Evolutionary conservation across 2,113 vertebrate species (phyloP), one percentile per base, ranked within the genome.

Genomic region (Leucosticte australis): DNA sequence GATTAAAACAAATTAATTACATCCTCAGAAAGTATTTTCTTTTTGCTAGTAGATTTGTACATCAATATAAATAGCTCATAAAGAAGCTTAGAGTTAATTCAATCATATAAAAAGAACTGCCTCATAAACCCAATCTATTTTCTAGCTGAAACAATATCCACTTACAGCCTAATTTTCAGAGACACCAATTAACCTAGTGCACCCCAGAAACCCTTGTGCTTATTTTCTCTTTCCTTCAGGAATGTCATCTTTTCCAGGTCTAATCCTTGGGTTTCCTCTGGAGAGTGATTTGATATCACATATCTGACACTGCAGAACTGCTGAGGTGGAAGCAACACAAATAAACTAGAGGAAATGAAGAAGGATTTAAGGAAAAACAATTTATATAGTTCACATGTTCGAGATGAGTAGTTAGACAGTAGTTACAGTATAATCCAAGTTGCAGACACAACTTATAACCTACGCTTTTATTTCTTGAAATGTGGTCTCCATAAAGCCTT

Each of bases 1-100:
- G 73, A 89, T 91, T 53, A 95, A 76, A 69, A 84, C 49, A 94
- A 95, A 97, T 93, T 83, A 93, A 91, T 91, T 91, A 82, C 57
- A 71, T 71, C 13, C 47, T 78, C 69, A 84, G 76, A 89, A 93
- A 81, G 46, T 68, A 85, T 92, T 95, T 95, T 87, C 31, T 56
- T 93, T 93, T 87, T 92, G 39, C 69, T 68, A 56, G 39, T 64
- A 63, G n/a, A 92, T 94, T 92, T 84, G 35, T 82, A 37, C 73
- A 56, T 87, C 57, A 80, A 78, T 88, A 89, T 86, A 88, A 96
- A 92, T 78, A 92, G 68, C 47, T 87, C 56, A 87, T 52, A 76
- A 76, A 83, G 71, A 83, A 88, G 59, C 68, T 93, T 90, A 69
- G 24, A 39, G 16, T 92, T 94, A 93, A 90, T 92, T 87, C 71